These are phyloP conservation scores for Tachina grossa DNA, from an alignment of 2,888 invertebrate genomes.

Conservation along the genomic window DNA sequence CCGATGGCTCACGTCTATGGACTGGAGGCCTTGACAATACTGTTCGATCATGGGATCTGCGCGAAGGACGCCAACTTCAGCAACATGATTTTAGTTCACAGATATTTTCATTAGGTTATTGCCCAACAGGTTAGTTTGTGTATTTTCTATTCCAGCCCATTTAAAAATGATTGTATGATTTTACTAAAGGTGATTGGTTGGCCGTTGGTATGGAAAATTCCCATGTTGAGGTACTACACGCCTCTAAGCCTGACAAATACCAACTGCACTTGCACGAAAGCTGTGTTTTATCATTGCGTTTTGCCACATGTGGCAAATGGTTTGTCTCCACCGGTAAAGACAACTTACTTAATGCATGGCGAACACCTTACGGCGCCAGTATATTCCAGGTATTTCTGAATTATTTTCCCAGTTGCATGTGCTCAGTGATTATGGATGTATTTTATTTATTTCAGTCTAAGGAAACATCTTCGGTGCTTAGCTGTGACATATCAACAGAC, in stretches of 20 bases:
- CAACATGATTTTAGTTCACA: constrained; percentile 97
- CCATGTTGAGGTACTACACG: constrained; percentile 96
- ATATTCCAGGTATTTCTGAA: constrained; percentile 94
- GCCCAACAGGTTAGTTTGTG: constrained; percentile 88
- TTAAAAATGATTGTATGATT: neutral
- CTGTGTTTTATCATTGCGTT: constrained; percentile 97
- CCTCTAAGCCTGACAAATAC: constrained; percentile 96
- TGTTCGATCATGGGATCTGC: constrained; percentile 97
- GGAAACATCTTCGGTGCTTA: constrained; percentile 98
- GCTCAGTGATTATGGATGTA: neutral
- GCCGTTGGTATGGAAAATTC: constrained; percentile 99
- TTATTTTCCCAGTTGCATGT: neutral
- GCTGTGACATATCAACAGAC: constrained; percentile 98
- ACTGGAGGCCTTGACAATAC: constrained; percentile 98
- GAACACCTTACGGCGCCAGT: constrained; percentile 98
- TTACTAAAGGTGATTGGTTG: constrained; percentile 91
- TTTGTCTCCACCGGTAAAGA: constrained; percentile 99
- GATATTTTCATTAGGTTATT: constrained; percentile 93
- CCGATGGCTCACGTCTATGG: constrained; percentile 94
- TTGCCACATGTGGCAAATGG: constrained; percentile 98
- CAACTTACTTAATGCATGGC: constrained; percentile 98
- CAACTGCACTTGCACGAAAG: constrained; percentile 98
- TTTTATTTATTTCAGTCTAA: constrained; percentile 87
- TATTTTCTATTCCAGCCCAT: neutral
- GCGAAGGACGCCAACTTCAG: constrained; percentile 95